Evolutionary conservation across 2,888 invertebrate species (phyloP).

Genomic region (Notodonta ziczac): DNA sequence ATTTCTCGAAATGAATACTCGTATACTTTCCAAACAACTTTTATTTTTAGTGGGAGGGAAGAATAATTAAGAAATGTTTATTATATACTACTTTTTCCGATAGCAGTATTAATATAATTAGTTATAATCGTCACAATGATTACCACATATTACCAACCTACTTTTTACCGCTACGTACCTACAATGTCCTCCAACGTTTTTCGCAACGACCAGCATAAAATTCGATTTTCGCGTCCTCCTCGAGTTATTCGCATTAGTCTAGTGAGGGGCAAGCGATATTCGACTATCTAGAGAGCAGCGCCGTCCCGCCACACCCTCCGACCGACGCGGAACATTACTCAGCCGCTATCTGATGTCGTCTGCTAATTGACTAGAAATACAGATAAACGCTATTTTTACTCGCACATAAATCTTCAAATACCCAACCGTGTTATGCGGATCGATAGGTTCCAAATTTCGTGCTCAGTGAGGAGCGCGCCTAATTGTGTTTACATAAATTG

Average conservation of each 20-base stretch:
- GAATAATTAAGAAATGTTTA: too few species aligned
- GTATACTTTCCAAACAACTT: too few species aligned
- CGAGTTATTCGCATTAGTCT: constrained; percentile 3
- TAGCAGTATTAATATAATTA: too few species aligned
- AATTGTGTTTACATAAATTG: background rate
- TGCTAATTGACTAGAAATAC: constrained; percentile 83
- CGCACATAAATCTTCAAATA: constrained; percentile 62
- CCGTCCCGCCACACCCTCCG: constrained; percentile 5
- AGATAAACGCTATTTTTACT: constrained; percentile 77
- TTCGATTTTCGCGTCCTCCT: background rate
- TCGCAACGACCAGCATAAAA: background rate
- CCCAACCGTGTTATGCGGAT: constrained; percentile 42
- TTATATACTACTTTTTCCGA: too few species aligned
- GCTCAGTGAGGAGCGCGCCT: background rate
- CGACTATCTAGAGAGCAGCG: constrained; percentile 2
- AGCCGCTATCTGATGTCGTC: constrained; percentile 76
- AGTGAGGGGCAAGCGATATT: constrained; percentile 4
- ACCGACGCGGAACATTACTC: constrained; percentile 64
- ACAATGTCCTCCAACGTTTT: background rate
- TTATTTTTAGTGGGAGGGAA: too few species aligned
- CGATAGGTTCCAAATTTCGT: constrained; percentile 25
- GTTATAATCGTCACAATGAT: too few species aligned
- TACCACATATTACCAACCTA: too few species aligned
- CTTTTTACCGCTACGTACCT: background rate
- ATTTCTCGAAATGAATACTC: too few species aligned